Percentiles rank a stretch among this genome's conserved stretches.
Evolutionary conservation across 1,140 invertebrate species (phyloP).

Genomic region (Microplitis demolitor): DNA sequence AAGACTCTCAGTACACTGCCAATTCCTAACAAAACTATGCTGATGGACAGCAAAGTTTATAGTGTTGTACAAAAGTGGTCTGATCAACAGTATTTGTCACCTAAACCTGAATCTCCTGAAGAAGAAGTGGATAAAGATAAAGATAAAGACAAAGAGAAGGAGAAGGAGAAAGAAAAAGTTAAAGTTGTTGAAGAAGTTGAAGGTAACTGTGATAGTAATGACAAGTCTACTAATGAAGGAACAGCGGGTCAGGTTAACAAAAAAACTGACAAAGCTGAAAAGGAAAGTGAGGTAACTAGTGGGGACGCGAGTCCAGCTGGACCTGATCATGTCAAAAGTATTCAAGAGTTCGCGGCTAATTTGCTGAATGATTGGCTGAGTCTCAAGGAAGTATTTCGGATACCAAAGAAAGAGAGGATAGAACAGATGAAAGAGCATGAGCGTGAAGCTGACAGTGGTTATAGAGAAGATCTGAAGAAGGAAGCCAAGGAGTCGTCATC

Average conservation of each 20-base stretch:
- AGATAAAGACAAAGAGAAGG: conserved; percentile 35
- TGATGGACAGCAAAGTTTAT: conserved; percentile 89
- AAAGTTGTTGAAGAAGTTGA: conserved; percentile 36
- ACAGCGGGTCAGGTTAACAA: conserved; percentile 20
- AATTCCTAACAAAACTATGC: conserved; percentile 90
- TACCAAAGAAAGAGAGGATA: conserved; percentile 92
- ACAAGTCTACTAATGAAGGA: conserved; percentile 38
- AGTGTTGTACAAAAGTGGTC: conserved; percentile 83
- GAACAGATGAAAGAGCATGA: conserved; percentile 94
- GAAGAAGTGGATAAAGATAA: conserved; percentile 41
- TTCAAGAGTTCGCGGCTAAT: conserved; percentile 68
- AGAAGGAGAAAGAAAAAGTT: conserved; percentile 28
- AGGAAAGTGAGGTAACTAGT: neutral
- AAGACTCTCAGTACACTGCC: conserved; percentile 81
- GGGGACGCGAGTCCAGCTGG: neutral
- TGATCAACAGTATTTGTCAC: conserved; percentile 48
- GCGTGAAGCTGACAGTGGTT: conserved; percentile 74
- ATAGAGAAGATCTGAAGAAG: conserved; percentile 60
- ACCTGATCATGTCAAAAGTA: conserved; percentile 26
- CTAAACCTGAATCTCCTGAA: conserved; percentile 51
- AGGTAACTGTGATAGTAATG: conserved; percentile 37
- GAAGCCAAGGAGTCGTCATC: conserved; percentile 51
- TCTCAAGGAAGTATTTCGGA: conserved; percentile 89
- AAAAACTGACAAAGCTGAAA: neutral
- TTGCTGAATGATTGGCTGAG: conserved; percentile 77